Percentiles rank a stretch among this genome's conserved stretches.
These are phyloP conservation scores for Teleogryllus occipitalis DNA, from an alignment of 1,140 invertebrate genomes.

Conservation along the genomic window DNA sequence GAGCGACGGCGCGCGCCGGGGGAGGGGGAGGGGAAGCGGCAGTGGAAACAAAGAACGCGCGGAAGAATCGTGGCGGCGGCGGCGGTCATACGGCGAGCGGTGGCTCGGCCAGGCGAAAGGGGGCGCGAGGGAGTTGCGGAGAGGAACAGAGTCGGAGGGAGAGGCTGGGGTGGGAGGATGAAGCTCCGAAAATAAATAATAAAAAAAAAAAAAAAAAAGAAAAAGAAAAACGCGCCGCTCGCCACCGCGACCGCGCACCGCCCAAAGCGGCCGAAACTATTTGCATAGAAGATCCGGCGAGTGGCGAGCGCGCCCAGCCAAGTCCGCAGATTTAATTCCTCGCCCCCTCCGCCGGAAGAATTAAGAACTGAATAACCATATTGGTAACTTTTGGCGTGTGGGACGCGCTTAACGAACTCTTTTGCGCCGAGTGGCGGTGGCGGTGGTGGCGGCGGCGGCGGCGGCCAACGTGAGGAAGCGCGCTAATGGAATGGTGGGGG, in stretches of 20 bases:
- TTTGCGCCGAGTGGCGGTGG: background rate
- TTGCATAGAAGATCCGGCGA: background rate
- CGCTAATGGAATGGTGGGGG: background rate
- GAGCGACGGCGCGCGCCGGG: background rate
- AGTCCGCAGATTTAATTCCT: background rate
- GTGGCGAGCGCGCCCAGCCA: background rate
- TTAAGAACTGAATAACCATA: slow-evolving; percentile 1
- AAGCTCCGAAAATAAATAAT: background rate
- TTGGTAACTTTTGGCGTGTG: background rate
- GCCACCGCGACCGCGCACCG: too few species aligned
- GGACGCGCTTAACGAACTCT: background rate
- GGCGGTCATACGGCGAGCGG: background rate
- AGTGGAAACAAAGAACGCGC: background rate
- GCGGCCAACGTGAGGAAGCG: background rate
- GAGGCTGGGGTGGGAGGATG: background rate
- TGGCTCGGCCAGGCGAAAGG: too few species aligned
- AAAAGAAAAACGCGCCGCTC: background rate
- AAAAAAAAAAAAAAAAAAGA: background rate
- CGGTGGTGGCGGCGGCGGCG: too few species aligned
- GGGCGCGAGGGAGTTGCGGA: background rate
- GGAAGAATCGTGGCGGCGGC: background rate
- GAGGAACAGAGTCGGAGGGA: background rate
- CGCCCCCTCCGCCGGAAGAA: background rate
- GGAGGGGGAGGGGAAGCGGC: background rate
- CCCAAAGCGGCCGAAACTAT: background rate